Percentiles rank a stretch among this genome's conserved stretches.
phyloP scores from a whole-genome alignment of 2,113 vertebrate species.

The Protobothrops flavoviridis region DNA sequence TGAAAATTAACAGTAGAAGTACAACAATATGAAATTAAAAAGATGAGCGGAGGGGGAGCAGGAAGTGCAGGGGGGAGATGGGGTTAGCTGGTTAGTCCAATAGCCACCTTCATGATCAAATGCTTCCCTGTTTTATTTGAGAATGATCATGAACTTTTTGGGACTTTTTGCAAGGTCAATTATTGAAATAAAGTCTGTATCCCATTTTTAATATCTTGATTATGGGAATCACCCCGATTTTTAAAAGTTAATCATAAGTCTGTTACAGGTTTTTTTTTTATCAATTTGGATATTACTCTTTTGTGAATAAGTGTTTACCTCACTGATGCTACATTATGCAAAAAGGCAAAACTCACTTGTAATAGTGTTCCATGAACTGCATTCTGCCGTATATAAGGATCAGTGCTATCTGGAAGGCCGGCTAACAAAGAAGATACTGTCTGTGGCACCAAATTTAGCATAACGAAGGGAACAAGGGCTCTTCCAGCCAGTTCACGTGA shows the following conservation, averaged over 20 bases:
- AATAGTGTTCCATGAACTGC: slow-evolving; percentile 85
- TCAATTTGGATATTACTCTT: background rate
- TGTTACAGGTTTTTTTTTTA: background rate
- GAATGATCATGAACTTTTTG: background rate
- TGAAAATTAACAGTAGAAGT: background rate
- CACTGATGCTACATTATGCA: background rate
- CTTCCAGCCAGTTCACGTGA: slow-evolving; percentile 88
- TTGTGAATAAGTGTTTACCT: background rate
- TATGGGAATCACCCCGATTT: background rate
- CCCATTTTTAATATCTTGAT: background rate
- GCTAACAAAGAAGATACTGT: slow-evolving; percentile 73
- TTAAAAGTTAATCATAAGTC: background rate
- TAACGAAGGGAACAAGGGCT: slow-evolving; percentile 89
- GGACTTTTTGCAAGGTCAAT: background rate
- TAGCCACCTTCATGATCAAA: background rate
- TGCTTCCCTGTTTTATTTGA: background rate
- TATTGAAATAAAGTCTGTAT: background rate
- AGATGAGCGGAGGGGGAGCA: background rate
- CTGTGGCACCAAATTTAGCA: slow-evolving; percentile 74
- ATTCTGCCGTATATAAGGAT: slow-evolving; percentile 77
- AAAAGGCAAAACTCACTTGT: slow-evolving; percentile 74
- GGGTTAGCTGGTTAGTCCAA: background rate
- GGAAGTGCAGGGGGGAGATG: background rate
- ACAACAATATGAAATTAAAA: background rate
- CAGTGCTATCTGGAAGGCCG: slow-evolving; percentile 73